phyloP scores from a whole-genome alignment of 2,113 vertebrate species.

The Thunnus maccoyii region DNA sequence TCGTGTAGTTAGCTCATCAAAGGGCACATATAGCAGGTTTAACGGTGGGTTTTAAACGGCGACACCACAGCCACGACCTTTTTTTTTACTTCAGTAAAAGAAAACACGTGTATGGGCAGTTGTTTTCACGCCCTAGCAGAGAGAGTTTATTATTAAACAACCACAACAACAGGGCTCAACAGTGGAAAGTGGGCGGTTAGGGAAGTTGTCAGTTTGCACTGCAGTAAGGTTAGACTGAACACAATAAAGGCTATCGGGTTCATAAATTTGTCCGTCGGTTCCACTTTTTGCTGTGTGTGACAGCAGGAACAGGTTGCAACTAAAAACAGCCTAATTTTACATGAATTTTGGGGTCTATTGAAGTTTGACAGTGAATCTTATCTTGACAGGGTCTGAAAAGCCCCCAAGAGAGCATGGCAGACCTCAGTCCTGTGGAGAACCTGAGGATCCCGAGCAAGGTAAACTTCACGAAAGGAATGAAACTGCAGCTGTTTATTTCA shows the following conservation, averaged over 20 bases:
- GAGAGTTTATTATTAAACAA: neutral
- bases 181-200: slow-evolving; percentile 39
- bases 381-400: slow-evolving; percentile 91
- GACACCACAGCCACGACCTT: accelerated
- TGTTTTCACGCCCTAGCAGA: neutral
- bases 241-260: slow-evolving; percentile 37
- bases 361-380: slow-evolving; percentile 11
- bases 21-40: neutral
- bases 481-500: neutral
- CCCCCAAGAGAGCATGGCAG: slow-evolving; percentile 93
- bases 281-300: slow-evolving; percentile 25
- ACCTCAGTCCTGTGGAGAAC: slow-evolving; percentile 95
- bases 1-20: slow-evolving; percentile 22
- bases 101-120: neutral
- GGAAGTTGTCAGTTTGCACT: slow-evolving; percentile 66
- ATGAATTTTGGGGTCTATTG: neutral
- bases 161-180: slow-evolving; percentile 19
- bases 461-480: slow-evolving; percentile 33
- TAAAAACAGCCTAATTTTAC: neutral
- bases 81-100: neutral
- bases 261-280: slow-evolving; percentile 33
- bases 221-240: slow-evolving; percentile 25
- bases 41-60: neutral
- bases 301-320: neutral
- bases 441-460: slow-evolving; percentile 95